Conservation (phyloP, 2,113 vertebrate species). For the Emydura subglobosa region DNA sequence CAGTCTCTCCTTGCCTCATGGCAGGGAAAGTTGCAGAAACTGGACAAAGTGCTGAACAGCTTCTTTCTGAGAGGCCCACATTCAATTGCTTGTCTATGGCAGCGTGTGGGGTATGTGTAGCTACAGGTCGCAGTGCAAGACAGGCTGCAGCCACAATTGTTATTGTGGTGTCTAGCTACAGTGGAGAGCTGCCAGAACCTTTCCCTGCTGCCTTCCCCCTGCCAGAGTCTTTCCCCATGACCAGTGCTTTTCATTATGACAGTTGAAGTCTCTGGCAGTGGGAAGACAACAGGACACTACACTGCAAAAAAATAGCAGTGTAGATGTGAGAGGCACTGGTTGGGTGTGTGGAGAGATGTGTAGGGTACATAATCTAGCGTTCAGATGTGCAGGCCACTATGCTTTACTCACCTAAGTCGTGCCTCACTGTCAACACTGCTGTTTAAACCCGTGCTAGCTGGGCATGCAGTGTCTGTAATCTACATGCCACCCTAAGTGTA, state of each 20-base stretch:
- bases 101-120: background rate
- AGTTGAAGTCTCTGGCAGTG: no score
- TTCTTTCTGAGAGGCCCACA: background rate
- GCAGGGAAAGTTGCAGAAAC: background rate
- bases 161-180: background rate
- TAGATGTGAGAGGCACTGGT: background rate
- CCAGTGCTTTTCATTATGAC: background rate
- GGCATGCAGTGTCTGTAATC: background rate
- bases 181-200: background rate
- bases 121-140: background rate
- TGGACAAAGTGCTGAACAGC: rapidly evolving
- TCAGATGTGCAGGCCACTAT: background rate
- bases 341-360: background rate
- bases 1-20: background rate
- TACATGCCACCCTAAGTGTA: background rate
- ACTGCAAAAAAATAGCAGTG: background rate
- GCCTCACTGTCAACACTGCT: background rate
- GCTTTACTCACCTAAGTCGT: background rate
- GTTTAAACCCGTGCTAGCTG: background rate
- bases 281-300: background rate
- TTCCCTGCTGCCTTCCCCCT: background rate
- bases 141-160: background rate
- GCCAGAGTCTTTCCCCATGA: background rate
- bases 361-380: background rate
- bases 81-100: background rate